Conservation (phyloP, 1,140 invertebrate species). For the Paralvinella palmiformis region DNA sequence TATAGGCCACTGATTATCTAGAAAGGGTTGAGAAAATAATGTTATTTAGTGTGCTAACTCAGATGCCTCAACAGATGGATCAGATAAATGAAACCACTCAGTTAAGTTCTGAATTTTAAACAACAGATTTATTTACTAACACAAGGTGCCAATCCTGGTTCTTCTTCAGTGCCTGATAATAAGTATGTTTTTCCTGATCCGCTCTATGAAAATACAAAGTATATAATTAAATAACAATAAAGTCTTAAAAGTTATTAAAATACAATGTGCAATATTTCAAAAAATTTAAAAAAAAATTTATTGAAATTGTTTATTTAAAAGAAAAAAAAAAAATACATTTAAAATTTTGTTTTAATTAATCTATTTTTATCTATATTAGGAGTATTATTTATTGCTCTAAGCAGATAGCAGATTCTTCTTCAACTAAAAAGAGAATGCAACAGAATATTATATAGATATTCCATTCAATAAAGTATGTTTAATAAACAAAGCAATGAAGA, state of each 20-base stretch:
- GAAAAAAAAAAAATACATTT: too few relatives aligned
- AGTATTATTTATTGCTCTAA: too few relatives aligned
- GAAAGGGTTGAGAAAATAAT: conserved; percentile 10
- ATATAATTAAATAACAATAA: not conserved
- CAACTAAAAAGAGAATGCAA: too few relatives aligned
- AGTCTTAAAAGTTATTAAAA: not conserved
- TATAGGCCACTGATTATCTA: conserved; percentile 31
- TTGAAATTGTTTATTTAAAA: too few relatives aligned
- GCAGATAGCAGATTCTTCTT: too few relatives aligned
- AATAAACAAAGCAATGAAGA: too few relatives aligned
- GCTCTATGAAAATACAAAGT: conserved; percentile 25
- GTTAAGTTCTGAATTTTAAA: not conserved
- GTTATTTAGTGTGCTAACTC: too few relatives aligned
- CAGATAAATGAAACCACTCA: not conserved
- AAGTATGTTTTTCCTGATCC: conserved; percentile 39
- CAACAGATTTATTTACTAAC: conserved; percentile 24
- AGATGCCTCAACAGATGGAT: not conserved
- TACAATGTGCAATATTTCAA: not conserved
- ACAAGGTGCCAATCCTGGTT: conserved; percentile 36
- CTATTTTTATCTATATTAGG: too few relatives aligned
- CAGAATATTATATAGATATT: too few relatives aligned
- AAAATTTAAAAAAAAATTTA: too few relatives aligned
- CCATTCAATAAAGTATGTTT: too few relatives aligned
- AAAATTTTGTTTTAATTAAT: too few relatives aligned
- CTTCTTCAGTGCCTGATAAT: conserved; percentile 36